Evolutionary conservation across 2,797 vertebrate genomes (phyloP).

Genomic region (Alectoris magna): DNA sequence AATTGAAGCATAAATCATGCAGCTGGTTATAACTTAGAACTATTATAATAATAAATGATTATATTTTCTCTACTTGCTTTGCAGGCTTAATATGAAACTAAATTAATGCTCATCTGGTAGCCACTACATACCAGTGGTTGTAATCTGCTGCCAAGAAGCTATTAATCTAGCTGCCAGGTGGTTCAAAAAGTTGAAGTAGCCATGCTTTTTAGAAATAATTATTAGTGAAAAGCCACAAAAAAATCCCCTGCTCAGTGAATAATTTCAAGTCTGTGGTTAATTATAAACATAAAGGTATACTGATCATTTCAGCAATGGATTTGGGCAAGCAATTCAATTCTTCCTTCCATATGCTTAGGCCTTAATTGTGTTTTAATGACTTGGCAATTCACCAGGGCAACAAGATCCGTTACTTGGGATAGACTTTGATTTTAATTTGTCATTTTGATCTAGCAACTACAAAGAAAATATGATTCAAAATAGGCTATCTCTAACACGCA

Average conservation of each 20-base stretch:
- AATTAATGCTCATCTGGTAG: conserved; percentile 61
- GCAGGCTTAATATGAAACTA: conserved; percentile 58
- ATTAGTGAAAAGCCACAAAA: background rate
- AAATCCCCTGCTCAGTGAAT: background rate
- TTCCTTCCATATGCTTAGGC: background rate
- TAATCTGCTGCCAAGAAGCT: conserved; percentile 39
- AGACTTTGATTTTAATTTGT: background rate
- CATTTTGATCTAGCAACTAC: background rate
- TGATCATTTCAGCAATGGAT: background rate
- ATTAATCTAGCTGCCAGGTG: conserved; percentile 45
- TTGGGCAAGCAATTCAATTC: background rate
- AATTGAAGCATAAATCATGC: conserved; percentile 74
- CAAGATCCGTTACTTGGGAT: background rate
- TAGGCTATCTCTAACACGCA: background rate
- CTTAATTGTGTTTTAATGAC: background rate
- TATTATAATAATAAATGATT: conserved; percentile 66
- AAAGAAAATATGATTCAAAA: background rate
- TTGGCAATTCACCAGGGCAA: background rate
- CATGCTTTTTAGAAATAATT: conserved; percentile 17
- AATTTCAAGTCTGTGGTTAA: conserved; percentile 1
- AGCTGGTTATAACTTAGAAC: conserved; percentile 60
- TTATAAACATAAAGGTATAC: background rate
- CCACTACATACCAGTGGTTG: background rate
- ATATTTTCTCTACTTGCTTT: conserved; percentile 61
- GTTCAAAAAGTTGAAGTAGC: conserved; percentile 20